Base-by-base conservation (phyloP, 2,113 vertebrate genomes). In the Cyprinodon tularosa region DNA sequence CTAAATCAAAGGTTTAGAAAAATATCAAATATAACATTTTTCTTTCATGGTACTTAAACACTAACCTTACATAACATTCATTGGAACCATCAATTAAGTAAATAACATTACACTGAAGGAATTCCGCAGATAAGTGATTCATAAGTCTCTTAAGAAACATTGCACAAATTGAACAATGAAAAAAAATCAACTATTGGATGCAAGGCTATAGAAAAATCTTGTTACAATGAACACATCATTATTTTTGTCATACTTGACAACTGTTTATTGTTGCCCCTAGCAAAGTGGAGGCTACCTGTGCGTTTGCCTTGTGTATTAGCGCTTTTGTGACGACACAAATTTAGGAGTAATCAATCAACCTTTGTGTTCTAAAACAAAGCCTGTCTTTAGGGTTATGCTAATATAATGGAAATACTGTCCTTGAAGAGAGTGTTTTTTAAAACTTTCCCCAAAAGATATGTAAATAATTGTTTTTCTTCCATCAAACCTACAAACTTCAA, bases 341-440 rank as follows among this genome's bases (percentile, higher is more conserved):
- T 90, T 86, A 65, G 71, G 90, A 86, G 91, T 87, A 95, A 94
- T 95, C 94, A 93, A 93, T 94, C 94, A 94, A 82, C 88, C 86
- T 92, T 93, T 93, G 91, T 91, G 79, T 92, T 90, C 74, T 66
- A 29, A 69, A 84, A 92, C 90, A 91, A 94, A 91, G 88, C 84
- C 91, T 90, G 89, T 91, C 91, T 92, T 78, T 68, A 74, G 77
- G 75, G 86, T 91, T 91, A 91, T 92, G 88, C 87, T 91, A 93
- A 92, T 93, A 67, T 59, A 85, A 86, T 78, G 88, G 78, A 84
- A 86, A 86, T 85, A 81, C 76, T 81, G 78, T 87, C 86, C 80
- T 86, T 76, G 74, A 81, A 63, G 68, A 72, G 71, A 86, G 62
- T 76, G 69, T 70, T 77, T 79, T 48, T 48, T 50, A 14, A 14